Percentiles rank a stretch among this genome's conserved stretches.
Conservation (phyloP, 2,888 invertebrate genomes). For the Acleris laterana region DNA sequence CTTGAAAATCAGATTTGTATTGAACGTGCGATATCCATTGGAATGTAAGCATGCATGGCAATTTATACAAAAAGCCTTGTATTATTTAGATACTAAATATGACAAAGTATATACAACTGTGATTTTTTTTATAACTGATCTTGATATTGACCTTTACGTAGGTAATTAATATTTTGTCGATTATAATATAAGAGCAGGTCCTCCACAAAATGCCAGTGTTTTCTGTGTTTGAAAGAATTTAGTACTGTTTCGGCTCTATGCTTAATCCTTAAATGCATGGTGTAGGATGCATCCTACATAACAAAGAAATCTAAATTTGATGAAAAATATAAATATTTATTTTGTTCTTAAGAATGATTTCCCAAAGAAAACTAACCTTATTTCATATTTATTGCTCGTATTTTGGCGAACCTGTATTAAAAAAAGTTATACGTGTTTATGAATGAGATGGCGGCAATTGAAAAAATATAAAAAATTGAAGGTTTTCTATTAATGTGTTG, state of each 20-base stretch:
- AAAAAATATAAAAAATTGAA: not conserved
- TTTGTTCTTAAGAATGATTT: not conserved
- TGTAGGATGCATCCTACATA: too few species aligned
- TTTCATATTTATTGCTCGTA: not conserved
- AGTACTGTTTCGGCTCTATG: not conserved
- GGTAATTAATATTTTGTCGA: too few species aligned
- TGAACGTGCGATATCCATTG: conserved; percentile 2
- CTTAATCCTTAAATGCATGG: too few species aligned
- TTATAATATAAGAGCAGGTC: too few species aligned
- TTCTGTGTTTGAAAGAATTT: conserved; percentile 5
- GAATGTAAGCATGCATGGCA: conserved; percentile 6
- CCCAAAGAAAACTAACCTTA: not conserved
- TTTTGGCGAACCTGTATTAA: not conserved
- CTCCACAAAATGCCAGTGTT: conserved; percentile 5
- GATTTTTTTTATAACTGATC: not conserved
- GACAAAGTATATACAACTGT: conserved; percentile 2
- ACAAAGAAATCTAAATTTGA: too few species aligned
- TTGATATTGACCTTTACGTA: not conserved
- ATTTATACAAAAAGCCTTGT: conserved; percentile 4
- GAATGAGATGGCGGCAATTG: not conserved
- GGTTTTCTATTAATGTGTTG: not conserved
- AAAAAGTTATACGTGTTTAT: not conserved
- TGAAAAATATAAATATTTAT: not conserved
- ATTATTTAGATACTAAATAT: not conserved
- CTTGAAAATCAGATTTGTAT: conserved; percentile 7